Percentiles rank a stretch among this genome's conserved stretches.
Evolutionary conservation across 1,140 invertebrate species (phyloP).

Genomic region (Micrasema longulum): DNA sequence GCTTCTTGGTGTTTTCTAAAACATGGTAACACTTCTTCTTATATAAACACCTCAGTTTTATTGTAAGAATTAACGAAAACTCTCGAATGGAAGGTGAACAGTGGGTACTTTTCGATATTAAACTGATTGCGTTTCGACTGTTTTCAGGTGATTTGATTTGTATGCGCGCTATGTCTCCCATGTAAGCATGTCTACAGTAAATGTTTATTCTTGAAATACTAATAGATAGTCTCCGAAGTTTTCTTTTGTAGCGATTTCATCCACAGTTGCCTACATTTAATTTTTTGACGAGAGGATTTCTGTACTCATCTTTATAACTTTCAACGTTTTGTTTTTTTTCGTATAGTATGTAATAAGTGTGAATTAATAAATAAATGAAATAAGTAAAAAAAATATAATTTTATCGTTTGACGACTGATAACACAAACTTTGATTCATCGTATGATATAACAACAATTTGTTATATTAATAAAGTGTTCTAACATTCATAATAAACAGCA

Average conservation of each 20-base stretch:
- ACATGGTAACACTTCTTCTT: neutral
- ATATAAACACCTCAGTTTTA: slow-evolving; percentile 1
- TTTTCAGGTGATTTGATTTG: neutral
- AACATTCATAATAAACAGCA: too few relatives aligned
- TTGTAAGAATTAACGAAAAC: neutral
- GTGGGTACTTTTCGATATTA: slow-evolving; percentile 16
- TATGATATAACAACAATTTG: too few relatives aligned
- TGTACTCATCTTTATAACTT: neutral
- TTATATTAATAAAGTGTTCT: too few relatives aligned
- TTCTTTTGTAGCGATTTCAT: neutral
- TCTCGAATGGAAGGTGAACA: neutral
- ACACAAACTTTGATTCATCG: too few relatives aligned
- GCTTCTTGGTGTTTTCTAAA: slow-evolving; percentile 5
- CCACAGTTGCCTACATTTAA: neutral
- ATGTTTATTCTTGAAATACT: slow-evolving; percentile 5
- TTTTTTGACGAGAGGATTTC: neutral
- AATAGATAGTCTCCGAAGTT: neutral
- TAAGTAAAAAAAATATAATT: too few relatives aligned
- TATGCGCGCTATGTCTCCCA: slow-evolving; percentile 1
- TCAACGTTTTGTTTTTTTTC: too few relatives aligned
- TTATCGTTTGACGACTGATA: too few relatives aligned
- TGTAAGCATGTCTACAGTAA: slow-evolving; percentile 11
- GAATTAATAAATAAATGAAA: too few relatives aligned
- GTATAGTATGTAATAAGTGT: too few relatives aligned
- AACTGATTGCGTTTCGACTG: neutral